Conservation (phyloP, 2,888 invertebrate species). For the Augiades crinisus region DNA sequence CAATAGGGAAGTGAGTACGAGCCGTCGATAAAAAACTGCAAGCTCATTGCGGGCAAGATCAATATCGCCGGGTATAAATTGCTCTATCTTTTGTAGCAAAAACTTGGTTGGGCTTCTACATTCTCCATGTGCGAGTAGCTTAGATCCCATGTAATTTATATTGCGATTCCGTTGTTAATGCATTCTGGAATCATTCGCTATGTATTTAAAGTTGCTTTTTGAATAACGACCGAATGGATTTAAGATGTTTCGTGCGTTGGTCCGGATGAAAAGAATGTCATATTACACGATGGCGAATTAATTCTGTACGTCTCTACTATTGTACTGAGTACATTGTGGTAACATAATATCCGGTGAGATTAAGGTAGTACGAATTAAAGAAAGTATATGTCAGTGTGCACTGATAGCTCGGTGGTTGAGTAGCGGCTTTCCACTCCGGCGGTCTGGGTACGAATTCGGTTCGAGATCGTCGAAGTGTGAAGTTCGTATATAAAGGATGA, state of each 20-base stretch:
- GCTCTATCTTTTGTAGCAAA: slow-evolving; percentile 39
- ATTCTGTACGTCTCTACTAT: slow-evolving; percentile 36
- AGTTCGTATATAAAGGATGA: too few relatives aligned
- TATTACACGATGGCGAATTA: slow-evolving; percentile 37
- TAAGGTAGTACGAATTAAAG: too few relatives aligned
- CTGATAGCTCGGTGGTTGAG: too few relatives aligned
- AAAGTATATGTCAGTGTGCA: too few relatives aligned
- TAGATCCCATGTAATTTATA: slow-evolving; percentile 54
- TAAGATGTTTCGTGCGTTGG: slow-evolving; percentile 30
- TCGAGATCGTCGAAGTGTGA: too few relatives aligned
- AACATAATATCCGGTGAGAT: slow-evolving; percentile 2
- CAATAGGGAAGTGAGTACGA: slow-evolving; percentile 6
- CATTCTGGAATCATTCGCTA: slow-evolving; percentile 22
- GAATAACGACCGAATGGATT: slow-evolving; percentile 4
- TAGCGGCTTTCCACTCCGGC: too few relatives aligned
- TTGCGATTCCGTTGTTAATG: slow-evolving; percentile 31
- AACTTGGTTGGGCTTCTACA: slow-evolving; percentile 58
- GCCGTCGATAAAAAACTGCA: slow-evolving; percentile 18
- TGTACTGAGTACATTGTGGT: slow-evolving; percentile 13
- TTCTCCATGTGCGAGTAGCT: slow-evolving; percentile 44
- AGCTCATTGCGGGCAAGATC: slow-evolving; percentile 22
- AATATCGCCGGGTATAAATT: slow-evolving; percentile 38
- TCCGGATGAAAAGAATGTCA: slow-evolving; percentile 35
- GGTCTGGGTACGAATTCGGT: too few relatives aligned
- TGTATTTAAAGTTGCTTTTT: slow-evolving; percentile 28